Evolutionary conservation across 2,797 vertebrate genomes (phyloP).

Genomic region (Myoxocephalus aenaeus): DNA sequence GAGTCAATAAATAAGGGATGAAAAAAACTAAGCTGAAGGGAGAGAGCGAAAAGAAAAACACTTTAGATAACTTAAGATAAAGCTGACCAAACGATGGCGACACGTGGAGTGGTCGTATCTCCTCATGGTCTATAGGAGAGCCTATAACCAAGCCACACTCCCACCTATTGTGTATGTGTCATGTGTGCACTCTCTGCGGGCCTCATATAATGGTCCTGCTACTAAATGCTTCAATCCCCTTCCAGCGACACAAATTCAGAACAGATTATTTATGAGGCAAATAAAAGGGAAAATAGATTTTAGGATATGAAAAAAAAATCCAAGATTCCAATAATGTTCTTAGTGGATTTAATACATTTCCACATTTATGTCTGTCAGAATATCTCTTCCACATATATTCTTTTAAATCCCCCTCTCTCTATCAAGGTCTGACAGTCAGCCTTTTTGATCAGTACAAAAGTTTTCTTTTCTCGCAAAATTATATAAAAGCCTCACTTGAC

Average conservation of each 20-base stretch:
- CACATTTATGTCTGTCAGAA: constrained; percentile 35
- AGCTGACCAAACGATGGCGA: constrained; percentile 60
- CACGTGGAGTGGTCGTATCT: constrained; percentile 74
- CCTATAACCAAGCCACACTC: constrained; percentile 63
- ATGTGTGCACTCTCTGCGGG: too few relatives aligned
- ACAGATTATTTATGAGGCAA: constrained; percentile 10
- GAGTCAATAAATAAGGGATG: constrained; percentile 75
- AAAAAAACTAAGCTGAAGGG: constrained; percentile 45
- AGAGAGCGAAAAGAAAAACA: constrained; percentile 43
- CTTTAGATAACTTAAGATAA: constrained; percentile 82
- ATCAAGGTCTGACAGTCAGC: constrained; percentile 50
- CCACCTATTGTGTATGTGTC: constrained; percentile 13
- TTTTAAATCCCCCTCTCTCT: constrained; percentile 34
- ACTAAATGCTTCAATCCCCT: constrained; percentile 13
- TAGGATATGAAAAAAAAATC: constrained; percentile 9
- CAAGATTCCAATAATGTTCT: background rate
- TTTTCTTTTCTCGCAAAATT: constrained; percentile 63
- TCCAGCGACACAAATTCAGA: background rate
- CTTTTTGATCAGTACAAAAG: constrained; percentile 55
- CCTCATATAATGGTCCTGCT: background rate
- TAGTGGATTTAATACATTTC: constrained; percentile 29
- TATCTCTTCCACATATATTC: constrained; percentile 21
- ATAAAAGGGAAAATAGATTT: constrained; percentile 9
- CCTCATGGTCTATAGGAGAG: constrained; percentile 57
- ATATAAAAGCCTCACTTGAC: constrained; percentile 54